Base-by-base conservation (phyloP, 2,888 invertebrate species). In the Dryobota labecula region DNA sequence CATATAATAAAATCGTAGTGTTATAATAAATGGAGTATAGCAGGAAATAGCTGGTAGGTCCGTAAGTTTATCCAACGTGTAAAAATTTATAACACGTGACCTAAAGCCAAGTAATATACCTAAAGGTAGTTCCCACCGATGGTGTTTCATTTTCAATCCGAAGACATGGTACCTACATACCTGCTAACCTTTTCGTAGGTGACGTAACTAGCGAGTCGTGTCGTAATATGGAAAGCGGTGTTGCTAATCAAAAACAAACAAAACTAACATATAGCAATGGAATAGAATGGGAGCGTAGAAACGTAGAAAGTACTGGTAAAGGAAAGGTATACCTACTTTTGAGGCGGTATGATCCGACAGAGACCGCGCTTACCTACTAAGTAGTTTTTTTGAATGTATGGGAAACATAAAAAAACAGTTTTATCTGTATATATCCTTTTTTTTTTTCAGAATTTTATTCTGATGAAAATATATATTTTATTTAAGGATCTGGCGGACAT, bases 191-290 rank as follows among this genome's bases (percentile, higher is more conserved):
- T 66, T 76, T 60, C 68, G 38, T 51, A 9, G 15, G 53, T 77
- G 79, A 73, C 45, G 73, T 63, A 82, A 82, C 45, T 13, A 18
- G 30, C 43, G 63, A 38, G 45, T 67, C 0, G 24, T 82, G 64
- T 70, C 70, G 79, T 74, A 79, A 83, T 56, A 51, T 67, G 83
- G 79, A 78, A 82, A 78, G 79, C 65, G 67, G 15, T 43, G 68
- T 49, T 62, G 68, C 63, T 66, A 58, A 69, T 63, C 38, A 58
- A 65, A 68, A 73, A 62, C 67, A 75, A 70, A 76, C 72, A 72
- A 70, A 76, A 71, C 69, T 64, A 58, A 73, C 69, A 47, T 54
- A 63, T 41, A 62, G 68, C 58, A 58, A 66, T 41, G 20, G 24
- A 64, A 76, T 57, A 73, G 56, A 76, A 76, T 68, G 74, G 30